A percentile compares a stretch with the other conserved stretches of the same genome.
These are phyloP conservation scores for Pardalotus punctatus DNA, from an alignment of 2,113 vertebrate species.

Conservation along the genomic window DNA sequence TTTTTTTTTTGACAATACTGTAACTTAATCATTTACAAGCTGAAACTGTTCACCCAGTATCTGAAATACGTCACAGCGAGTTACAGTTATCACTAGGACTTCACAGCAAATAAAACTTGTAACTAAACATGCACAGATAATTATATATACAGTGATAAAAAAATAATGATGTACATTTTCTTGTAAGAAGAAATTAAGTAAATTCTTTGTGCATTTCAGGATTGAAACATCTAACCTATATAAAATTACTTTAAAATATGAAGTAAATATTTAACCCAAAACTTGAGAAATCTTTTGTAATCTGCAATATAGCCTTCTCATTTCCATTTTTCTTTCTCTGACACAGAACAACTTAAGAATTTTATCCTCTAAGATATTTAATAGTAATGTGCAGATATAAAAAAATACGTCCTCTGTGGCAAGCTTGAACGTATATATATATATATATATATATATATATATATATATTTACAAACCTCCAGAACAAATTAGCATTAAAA, in stretches of 20 bases:
- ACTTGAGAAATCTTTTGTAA: constrained; percentile 35
- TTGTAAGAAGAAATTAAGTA: constrained; percentile 64
- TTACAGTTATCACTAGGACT: constrained; percentile 46
- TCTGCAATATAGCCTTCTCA: constrained; percentile 41
- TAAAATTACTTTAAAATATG: constrained; percentile 58
- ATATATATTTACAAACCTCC: constrained; percentile 66
- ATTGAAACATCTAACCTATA: constrained; percentile 57
- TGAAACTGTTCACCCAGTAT: constrained; percentile 31
- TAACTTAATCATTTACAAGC: constrained; percentile 31
- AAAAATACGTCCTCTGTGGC: constrained; percentile 49
- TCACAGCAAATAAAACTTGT: constrained; percentile 38
- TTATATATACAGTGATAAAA: constrained; percentile 59
- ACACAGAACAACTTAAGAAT: constrained; percentile 10
- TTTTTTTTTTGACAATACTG: constrained; percentile 22
- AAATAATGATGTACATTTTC: constrained; percentile 61
- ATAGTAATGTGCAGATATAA: constrained; percentile 57
- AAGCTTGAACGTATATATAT: constrained; percentile 46
- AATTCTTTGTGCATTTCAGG: constrained; percentile 59
- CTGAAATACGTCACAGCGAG: constrained; percentile 50
- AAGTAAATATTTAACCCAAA: constrained; percentile 53
- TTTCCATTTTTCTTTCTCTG: constrained; percentile 25
- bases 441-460: neutral
- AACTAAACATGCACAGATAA: constrained; percentile 52
- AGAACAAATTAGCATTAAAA: constrained; percentile 73
- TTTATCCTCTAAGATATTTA: constrained; percentile 51